These are phyloP conservation scores for Liolophura sinensis DNA, from an alignment of 1,140 invertebrate genomes.

Conservation along the genomic window DNA sequence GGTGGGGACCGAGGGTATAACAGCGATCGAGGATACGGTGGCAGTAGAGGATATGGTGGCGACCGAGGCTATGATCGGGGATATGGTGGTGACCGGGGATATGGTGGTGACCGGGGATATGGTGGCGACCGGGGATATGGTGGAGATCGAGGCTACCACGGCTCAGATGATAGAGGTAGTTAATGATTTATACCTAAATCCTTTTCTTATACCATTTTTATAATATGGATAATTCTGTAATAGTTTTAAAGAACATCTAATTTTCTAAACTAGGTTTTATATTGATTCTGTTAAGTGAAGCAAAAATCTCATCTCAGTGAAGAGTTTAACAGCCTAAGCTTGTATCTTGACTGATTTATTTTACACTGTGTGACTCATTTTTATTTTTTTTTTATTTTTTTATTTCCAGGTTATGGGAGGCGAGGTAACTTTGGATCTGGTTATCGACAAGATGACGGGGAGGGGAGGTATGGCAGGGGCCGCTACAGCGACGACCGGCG, in stretches of 20 bases:
- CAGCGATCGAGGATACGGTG: constrained; percentile 18
- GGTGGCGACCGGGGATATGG: constrained; percentile 21
- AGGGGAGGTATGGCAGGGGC: constrained; percentile 21
- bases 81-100: constrained; percentile 14
- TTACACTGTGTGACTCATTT: too few relatives aligned
- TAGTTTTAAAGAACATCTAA: too few relatives aligned
- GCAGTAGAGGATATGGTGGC: constrained; percentile 35
- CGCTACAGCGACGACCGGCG: constrained; percentile 12
- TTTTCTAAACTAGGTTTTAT: too few relatives aligned
- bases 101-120: constrained; percentile 1
- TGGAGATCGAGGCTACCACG: constrained; percentile 10
- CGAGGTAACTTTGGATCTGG: constrained; percentile 15
- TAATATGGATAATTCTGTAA: too few relatives aligned
- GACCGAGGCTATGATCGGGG: constrained; percentile 51
- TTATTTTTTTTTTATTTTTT: too few relatives aligned
- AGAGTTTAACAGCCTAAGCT: too few relatives aligned
- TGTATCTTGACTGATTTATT: too few relatives aligned
- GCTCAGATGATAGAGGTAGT: constrained; percentile 10
- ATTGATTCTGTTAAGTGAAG: too few relatives aligned
- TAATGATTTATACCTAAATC: too few relatives aligned
- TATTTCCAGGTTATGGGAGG: background rate
- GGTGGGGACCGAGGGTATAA: constrained; percentile 54
- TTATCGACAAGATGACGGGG: constrained; percentile 11
- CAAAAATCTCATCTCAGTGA: too few relatives aligned
- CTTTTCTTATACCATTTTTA: too few relatives aligned